phyloP scores from a whole-genome alignment of 1,140 invertebrate species.

The Coenobita brevimanus region DNA sequence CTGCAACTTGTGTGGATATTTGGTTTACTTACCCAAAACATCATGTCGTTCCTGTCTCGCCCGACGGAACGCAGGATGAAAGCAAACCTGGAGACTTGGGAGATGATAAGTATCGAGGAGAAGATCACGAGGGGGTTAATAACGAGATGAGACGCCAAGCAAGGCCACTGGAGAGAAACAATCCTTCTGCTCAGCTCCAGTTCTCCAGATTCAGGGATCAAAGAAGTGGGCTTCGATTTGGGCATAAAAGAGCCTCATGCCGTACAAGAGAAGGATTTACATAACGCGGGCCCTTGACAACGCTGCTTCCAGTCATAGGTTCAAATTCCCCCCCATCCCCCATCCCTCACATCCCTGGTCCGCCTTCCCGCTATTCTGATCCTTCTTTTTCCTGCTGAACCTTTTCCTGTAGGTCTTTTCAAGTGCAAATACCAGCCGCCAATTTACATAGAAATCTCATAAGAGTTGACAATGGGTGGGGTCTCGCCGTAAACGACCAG shows the following conservation, averaged over 20 bases:
- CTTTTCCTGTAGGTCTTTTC: slow-evolving; percentile 65
- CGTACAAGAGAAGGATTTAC: slow-evolving; percentile 30
- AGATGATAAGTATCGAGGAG: no score
- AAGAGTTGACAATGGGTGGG: slow-evolving; percentile 61
- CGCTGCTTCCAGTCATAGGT: slow-evolving; percentile 29
- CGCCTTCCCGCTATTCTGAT: slow-evolving; percentile 49
- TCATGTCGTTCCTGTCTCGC: no score
- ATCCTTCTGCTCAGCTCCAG: no score
- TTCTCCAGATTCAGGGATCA: slow-evolving; percentile 27
- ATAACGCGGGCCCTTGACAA: slow-evolving; percentile 24
- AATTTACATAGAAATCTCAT: slow-evolving; percentile 67
- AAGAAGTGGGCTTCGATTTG: slow-evolving; percentile 14
- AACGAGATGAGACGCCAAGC: no score
- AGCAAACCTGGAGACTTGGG: no score
- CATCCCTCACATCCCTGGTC: slow-evolving; percentile 3
- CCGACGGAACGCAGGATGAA: no score
- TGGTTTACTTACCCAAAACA: no score
- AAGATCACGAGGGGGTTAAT: no score
- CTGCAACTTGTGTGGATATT: no score
- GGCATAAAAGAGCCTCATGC: slow-evolving; percentile 17
- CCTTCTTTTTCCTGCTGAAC: slow-evolving; percentile 63
- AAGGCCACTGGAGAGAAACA: no score
- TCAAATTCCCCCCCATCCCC: neutral
- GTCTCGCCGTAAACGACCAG: slow-evolving; percentile 55
- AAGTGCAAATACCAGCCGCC: slow-evolving; percentile 64